Evolutionary conservation across 2,888 invertebrate species (phyloP).

Genomic region (Deroplatys truncata): DNA sequence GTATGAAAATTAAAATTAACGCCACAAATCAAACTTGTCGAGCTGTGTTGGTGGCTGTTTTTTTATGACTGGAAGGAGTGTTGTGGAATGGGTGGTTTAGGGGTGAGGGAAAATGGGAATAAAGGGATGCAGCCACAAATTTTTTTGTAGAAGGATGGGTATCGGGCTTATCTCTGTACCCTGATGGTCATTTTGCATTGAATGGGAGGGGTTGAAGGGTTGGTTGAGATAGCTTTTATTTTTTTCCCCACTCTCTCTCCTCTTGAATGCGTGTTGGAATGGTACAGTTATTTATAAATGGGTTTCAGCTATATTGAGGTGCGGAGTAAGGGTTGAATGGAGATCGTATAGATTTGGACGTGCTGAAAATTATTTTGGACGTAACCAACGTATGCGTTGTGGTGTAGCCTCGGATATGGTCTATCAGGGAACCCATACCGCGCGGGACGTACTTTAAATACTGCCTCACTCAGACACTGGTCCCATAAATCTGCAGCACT

Average conservation of each 20-base stretch:
- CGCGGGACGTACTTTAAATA: neutral
- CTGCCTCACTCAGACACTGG: neutral
- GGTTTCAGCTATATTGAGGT: neutral
- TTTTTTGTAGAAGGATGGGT: neutral
- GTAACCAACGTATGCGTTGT: neutral
- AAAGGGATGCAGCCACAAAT: neutral
- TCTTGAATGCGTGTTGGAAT: neutral
- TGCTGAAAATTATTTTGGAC: neutral
- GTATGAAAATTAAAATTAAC: constrained; percentile 21
- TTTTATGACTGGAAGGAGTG: constrained; percentile 1
- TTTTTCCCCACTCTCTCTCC: neutral
- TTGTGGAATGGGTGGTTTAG: neutral
- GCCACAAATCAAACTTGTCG: constrained; percentile 18
- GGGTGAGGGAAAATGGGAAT: neutral
- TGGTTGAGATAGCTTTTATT: neutral
- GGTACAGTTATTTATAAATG: neutral
- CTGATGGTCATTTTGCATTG: constrained; percentile 6
- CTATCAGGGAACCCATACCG: neutral
- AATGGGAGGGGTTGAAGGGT: neutral
- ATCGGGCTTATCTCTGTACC: constrained; percentile 3
- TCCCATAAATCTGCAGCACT: neutral
- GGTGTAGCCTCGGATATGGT: neutral
- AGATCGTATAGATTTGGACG: neutral
- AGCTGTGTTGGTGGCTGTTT: neutral
- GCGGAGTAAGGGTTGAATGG: neutral